Percentiles rank a stretch among this genome's conserved stretches.
These are phyloP conservation scores for Tursiops truncatus DNA, from an alignment of 2,113 vertebrate species.

Conservation along the genomic window DNA sequence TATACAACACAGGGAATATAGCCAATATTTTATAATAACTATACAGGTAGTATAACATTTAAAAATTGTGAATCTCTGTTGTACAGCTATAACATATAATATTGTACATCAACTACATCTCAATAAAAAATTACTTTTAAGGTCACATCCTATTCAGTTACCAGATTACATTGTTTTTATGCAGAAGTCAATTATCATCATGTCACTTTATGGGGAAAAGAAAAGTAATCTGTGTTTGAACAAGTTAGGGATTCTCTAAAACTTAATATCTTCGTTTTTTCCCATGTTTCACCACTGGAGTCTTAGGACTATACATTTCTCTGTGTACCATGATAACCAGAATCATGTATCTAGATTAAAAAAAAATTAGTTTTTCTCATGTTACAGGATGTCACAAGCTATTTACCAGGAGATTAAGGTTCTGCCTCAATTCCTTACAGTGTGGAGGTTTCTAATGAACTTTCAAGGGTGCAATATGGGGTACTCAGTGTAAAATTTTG, in stretches of 20 bases:
- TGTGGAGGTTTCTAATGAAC: background rate
- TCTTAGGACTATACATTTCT: background rate
- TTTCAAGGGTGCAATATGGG: background rate
- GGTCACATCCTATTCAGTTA: background rate
- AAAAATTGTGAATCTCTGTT: too few relatives aligned
- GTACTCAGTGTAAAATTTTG: background rate
- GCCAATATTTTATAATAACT: too few relatives aligned
- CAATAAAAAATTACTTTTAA: background rate
- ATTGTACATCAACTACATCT: too few relatives aligned
- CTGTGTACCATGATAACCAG: background rate
- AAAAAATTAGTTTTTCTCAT: background rate
- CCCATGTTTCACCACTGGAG: background rate
- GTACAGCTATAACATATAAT: too few relatives aligned
- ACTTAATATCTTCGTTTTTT: background rate
- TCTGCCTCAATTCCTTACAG: background rate
- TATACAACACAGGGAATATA: too few relatives aligned
- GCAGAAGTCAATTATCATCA: background rate
- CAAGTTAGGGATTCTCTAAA: background rate
- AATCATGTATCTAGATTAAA: background rate
- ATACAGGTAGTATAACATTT: too few relatives aligned
- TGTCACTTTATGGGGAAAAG: background rate
- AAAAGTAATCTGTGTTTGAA: background rate
- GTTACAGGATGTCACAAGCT: background rate
- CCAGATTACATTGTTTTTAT: background rate
- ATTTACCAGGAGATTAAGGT: background rate